Conservation (phyloP, 1,140 invertebrate species). For the Drosophila chauvacae region DNA sequence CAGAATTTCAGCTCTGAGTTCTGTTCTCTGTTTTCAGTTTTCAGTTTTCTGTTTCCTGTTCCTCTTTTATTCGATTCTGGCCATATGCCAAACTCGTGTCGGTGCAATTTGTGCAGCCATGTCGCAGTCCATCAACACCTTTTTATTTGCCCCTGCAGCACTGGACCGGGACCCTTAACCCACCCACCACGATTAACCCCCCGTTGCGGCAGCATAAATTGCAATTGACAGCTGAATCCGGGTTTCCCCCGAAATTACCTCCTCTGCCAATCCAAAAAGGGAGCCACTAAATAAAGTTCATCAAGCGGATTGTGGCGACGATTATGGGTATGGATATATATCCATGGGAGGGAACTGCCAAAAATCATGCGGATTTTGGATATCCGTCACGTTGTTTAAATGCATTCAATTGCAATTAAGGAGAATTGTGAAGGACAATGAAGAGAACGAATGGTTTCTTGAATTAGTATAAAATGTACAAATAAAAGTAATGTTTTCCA, state of each 20-base stretch:
- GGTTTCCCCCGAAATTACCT: neutral
- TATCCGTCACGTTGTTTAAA: neutral
- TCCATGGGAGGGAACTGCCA: neutral
- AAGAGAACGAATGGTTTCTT: neutral
- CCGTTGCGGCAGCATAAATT: constrained; percentile 34
- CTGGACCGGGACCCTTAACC: neutral
- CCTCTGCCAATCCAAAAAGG: constrained; percentile 3
- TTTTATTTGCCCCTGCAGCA: constrained; percentile 57
- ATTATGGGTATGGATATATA: constrained; percentile 17
- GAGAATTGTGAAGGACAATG: neutral
- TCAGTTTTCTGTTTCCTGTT: neutral
- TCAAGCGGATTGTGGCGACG: constrained; percentile 27
- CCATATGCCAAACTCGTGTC: constrained; percentile 61
- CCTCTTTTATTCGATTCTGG: constrained; percentile 49
- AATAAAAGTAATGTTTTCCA: no score
- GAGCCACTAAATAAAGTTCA: constrained; percentile 32
- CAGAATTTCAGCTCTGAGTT: neutral
- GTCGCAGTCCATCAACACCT: constrained; percentile 79
- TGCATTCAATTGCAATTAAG: neutral
- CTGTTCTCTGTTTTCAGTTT: constrained; percentile 4
- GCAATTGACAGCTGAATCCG: constrained; percentile 24
- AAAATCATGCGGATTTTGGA: neutral
- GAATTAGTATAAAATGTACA: neutral
- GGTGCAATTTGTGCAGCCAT: constrained; percentile 77
- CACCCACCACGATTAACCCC: neutral